phyloP scores from a whole-genome alignment of 2,797 vertebrate genomes.

The Alfaro cultratus region DNA sequence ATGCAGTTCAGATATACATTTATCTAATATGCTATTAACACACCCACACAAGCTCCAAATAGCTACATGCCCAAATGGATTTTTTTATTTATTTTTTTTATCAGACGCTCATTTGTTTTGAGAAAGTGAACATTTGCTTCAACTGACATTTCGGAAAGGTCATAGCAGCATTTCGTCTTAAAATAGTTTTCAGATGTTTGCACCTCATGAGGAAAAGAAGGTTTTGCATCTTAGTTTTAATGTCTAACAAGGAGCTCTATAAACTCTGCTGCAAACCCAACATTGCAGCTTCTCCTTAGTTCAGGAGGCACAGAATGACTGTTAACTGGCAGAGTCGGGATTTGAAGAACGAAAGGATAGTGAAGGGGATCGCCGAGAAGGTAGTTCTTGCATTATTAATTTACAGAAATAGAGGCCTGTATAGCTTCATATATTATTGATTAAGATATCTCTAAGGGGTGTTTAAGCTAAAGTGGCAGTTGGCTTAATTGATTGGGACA shows the following conservation, averaged over 20 bases:
- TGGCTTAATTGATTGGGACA: constrained; percentile 69
- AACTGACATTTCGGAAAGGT: constrained; percentile 62
- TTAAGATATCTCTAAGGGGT: constrained; percentile 60
- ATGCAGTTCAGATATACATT: constrained; percentile 52
- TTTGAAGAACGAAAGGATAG: constrained; percentile 47
- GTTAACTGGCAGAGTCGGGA: constrained; percentile 48
- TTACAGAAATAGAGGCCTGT: constrained; percentile 74
- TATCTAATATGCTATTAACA: constrained; percentile 47
- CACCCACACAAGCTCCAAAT: constrained; percentile 52
- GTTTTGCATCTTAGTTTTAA: constrained; percentile 22
- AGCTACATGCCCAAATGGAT: constrained; percentile 49
- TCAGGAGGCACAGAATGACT: constrained; percentile 61
- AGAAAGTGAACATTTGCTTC: constrained; percentile 44
- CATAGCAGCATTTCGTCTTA: constrained; percentile 23
- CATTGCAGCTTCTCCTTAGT: constrained; percentile 22
- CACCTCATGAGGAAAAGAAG: constrained; percentile 1
- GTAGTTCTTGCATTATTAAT: constrained; percentile 76
- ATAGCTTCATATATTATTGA: constrained; percentile 77
- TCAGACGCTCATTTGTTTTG: constrained; percentile 45
- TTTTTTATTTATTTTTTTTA: constrained; percentile 38
- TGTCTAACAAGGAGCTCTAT: constrained; percentile 27
- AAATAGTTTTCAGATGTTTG: constrained; percentile 38
- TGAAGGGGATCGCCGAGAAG: constrained; percentile 53
- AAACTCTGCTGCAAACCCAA: constrained; percentile 29
- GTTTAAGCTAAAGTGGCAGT: constrained; percentile 71